Base-by-base conservation (phyloP, 2,888 invertebrate species). In the Heliconius sara region DNA sequence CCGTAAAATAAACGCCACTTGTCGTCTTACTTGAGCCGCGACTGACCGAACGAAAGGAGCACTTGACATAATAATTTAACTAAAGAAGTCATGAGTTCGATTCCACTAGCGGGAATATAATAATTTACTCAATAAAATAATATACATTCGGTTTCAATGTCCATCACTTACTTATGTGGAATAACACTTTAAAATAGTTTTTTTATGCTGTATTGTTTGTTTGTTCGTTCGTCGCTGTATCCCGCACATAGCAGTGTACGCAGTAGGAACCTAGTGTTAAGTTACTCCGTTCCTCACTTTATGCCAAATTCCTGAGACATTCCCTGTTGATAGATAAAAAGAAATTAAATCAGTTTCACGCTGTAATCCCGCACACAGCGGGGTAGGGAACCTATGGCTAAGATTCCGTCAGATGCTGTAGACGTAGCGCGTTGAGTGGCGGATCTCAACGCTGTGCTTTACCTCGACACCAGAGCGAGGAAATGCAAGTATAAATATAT, bases 1-100 rank as follows among this genome's bases (percentile, higher is more conserved):
- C 27, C 27, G 19, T 65, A 65, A n/a, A 63, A 34, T 34, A 74
- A 63, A 63, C 74, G 10, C 30, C 57, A 43, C 74, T 63, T 63
- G 60, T 27, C 30, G 72, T 39, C 63, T 74, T 25, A 43, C 63
- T 60, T n/a, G 52, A 71, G 27, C 25, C 52, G 25, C 13, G 34
- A 63, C 74, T 74, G 74, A 43, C 63, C 63, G 39, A 43, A 74
- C 43, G 63, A 74, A 65, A 25, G 39, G n/a, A 52, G 43, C 27
- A 30, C 60, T 74, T 65, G 65, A 16, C 27, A 13, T 25, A 30
- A 73, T 30, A 57, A 60, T 60, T 30, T 34, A 60, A 27, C 73
- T 27, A 60, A 52, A 30, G 10, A 73, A 39, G 57, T 25, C 5
- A 12, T n/a, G 34, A 3, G 10, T 60, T 60, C 4, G 60, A 60